Evolutionary conservation across 1,140 invertebrate species (phyloP), one percentile per base, ranked within the genome.

Genomic region (Coenobita brevimanus): DNA sequence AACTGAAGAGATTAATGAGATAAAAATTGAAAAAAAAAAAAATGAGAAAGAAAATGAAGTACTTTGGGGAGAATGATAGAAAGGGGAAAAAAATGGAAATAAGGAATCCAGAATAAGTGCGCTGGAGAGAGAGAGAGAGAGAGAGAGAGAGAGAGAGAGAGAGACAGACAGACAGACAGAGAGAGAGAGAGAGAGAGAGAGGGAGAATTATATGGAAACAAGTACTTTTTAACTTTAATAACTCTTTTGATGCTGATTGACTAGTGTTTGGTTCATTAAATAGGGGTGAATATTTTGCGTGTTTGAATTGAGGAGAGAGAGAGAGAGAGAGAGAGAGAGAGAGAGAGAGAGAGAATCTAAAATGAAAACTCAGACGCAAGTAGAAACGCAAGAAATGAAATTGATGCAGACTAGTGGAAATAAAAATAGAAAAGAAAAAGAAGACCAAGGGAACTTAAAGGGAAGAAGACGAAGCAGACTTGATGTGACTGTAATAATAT

Each of bases 1-100:
- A 30, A 24, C n/a, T 21, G 75, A 78, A 46, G 75, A 78, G 38
- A 46, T 46, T 1, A 46, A 78, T 38, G 75, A 78, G 75, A 24
- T 46, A 27, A 13, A 78, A 46, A n/a, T 24, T 17, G 15, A 78
- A 24, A 27, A 54, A 0, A 27, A 78, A 24, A n/a, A 50, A 46
- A 30, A 60, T 17, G 3, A 60, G 3, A 24, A 60, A 24, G 3
- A 60, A 24, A 24, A 60, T 17, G 3, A 60, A 78, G 73, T 57
- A 57, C n/a, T 57, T 57, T 10, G 13, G 54, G 13, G 21, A 13
- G 64, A 36, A 69, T 3, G 24, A 69, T n/a, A n/a, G 21, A 21
- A 69, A 27, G 64, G 38, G 54, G 54, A n/a, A 57, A 57, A 13
- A n/a, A n/a, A n/a, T 10, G n/a, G 54, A 57, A 36, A 36, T 13